These are phyloP conservation scores for Agrochola lota DNA, from an alignment of 2,888 invertebrate genomes.

Conservation along the genomic window DNA sequence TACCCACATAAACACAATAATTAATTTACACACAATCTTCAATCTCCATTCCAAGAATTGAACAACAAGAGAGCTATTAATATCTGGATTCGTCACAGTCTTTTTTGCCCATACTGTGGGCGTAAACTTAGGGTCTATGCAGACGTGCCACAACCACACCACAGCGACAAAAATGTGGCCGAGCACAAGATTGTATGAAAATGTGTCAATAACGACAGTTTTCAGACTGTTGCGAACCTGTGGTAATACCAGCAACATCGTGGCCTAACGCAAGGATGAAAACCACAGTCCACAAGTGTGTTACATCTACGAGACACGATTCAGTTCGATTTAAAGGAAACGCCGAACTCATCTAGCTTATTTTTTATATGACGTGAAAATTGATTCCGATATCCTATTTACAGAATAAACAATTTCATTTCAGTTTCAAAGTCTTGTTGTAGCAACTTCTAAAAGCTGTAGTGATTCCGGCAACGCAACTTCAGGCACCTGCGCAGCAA, in stretches of 20 bases:
- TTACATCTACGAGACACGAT: too few species aligned
- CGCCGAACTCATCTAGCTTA: too few species aligned
- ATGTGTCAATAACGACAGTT: not conserved
- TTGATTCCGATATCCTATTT: too few species aligned
- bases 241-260: not conserved
- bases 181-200: not conserved
- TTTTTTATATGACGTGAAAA: too few species aligned
- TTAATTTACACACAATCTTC: constrained; percentile 61
- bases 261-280: too few species aligned
- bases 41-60: constrained; percentile 63
- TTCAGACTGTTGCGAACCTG: not conserved
- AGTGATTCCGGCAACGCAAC: too few species aligned
- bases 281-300: too few species aligned
- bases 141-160: constrained; percentile 4
- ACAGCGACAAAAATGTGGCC: not conserved
- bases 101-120: constrained; percentile 63
- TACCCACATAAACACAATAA: constrained; percentile 56
- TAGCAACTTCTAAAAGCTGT: too few species aligned
- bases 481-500: too few species aligned
- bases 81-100: constrained; percentile 68
- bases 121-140: constrained; percentile 43
- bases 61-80: constrained; percentile 64
- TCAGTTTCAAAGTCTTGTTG: too few species aligned
- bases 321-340: too few species aligned
- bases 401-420: too few species aligned